Percentiles rank a stretch among this genome's conserved stretches.
phyloP scores from a whole-genome alignment of 2,113 vertebrate genomes.

The Malaclemys terrapin region DNA sequence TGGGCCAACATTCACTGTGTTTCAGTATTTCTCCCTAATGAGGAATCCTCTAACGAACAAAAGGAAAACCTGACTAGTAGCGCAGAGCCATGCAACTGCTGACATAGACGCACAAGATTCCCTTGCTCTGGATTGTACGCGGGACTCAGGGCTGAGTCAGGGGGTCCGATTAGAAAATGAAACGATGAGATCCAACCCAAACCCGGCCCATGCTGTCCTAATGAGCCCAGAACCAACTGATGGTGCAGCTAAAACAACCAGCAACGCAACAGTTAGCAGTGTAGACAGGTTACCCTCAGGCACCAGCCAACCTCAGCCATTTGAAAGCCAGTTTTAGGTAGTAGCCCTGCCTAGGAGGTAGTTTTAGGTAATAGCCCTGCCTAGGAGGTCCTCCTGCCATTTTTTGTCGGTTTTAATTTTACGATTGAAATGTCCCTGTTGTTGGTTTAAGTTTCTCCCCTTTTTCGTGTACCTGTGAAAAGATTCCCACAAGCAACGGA shows the following conservation, averaged over 20 bases:
- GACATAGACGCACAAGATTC: neutral
- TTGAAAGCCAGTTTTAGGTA: neutral
- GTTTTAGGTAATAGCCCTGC: neutral
- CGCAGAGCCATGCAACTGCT: neutral
- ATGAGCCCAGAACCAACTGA: neutral
- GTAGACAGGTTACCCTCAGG: neutral
- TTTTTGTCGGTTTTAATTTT: neutral
- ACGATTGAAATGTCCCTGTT: neutral
- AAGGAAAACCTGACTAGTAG: neutral
- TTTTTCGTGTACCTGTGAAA: neutral
- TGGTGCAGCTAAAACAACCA: neutral
- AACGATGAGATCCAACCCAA: neutral
- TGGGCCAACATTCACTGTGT: neutral
- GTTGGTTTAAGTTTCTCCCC: neutral
- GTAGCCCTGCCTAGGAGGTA: neutral
- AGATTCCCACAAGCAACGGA: neutral
- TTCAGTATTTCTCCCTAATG: neutral
- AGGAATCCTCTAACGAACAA: neutral
- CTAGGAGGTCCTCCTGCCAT: neutral
- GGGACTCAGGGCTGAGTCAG: too few species aligned
- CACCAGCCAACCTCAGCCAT: too few species aligned
- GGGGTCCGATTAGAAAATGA: neutral
- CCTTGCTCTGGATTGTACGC: neutral
- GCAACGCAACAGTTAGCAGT: too few species aligned
- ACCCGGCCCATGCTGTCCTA: neutral